Evolutionary conservation across 2,888 invertebrate genomes (phyloP).

Genomic region (Ichneumoninae sp.): DNA sequence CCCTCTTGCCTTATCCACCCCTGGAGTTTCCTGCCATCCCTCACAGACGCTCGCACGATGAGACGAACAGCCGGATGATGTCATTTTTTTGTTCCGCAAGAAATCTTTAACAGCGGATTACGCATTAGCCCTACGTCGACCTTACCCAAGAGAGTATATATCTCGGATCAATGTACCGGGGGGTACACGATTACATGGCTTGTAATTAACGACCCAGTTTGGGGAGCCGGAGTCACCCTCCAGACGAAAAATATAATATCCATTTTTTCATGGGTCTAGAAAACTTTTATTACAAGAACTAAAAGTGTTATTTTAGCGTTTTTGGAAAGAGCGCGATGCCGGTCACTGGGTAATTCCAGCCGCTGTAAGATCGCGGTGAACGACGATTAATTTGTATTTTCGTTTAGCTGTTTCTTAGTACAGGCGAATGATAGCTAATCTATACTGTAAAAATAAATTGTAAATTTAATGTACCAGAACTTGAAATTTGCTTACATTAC

Average conservation of each 20-base stretch:
- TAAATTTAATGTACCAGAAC: no score
- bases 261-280: not conserved
- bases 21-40: constrained; percentile 16
- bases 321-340: no score
- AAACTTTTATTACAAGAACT: not conserved
- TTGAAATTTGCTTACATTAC: no score
- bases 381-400: no score
- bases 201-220: constrained; percentile 17
- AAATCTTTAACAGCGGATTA: constrained; percentile 56
- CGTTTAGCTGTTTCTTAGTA: no score
- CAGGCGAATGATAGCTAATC: no score
- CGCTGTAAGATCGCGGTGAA: no score
- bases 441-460: no score
- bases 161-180: not conserved
- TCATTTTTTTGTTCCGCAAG: constrained; percentile 53
- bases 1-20: constrained; percentile 51
- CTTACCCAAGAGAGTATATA: constrained; percentile 18
- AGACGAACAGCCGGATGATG: constrained; percentile 49
- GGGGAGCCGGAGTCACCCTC: not conserved
- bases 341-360: no score
- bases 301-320: not conserved
- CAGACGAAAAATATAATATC: not conserved
- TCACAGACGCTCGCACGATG: constrained; percentile 17
- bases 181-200: constrained; percentile 17
- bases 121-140: not conserved